Base-by-base conservation (phyloP, 2,797 vertebrate species). In the Holocentrus rufus region DNA sequence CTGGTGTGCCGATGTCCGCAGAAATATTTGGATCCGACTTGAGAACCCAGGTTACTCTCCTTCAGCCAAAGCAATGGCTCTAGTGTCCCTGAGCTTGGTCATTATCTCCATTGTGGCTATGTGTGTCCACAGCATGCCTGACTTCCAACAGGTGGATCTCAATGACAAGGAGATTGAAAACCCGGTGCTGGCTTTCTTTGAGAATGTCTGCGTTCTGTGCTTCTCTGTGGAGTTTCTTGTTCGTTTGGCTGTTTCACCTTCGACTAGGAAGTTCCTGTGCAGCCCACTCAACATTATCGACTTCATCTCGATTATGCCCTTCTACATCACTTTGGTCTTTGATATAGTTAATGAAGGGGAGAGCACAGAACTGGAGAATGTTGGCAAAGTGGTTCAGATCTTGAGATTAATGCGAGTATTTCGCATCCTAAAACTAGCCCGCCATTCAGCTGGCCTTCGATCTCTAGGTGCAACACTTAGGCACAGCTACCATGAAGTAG, bases 41-140 rank as follows among this genome's bases (percentile, higher is more conserved):
- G 98, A 99, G 91, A 96, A 99, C 84, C 97, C 97, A 0, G 95
- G 92, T 0, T 92, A 94, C 74, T 97, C 96, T 31, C 85, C 93
- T 4, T 93, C 92, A 0, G 96, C 97, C 64, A 98, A 98, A 92
- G 78, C 94, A 46, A 93, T 97, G 5, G 96, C 97, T 0, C 88
- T 96, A 59, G 93, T 92, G 0, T 99, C 97, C 9, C 64, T 98
- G 36, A 92, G 94, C 1, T 91, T 96, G 58, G 96, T 98, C 65
- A 88, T 98, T 36, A 91, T 93, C 7, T 98, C 97, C 36, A 97
- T 99, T 0, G 93, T 95, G 52, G 95, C 96, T 84, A 98, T 99
- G 98, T 99, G 97, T 3, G 84, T 98, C 69, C 95, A 99, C 78
- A 99, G 97, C 92, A 96, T 98, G 96, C 94, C 95, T 0, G 96